Conservation (phyloP, 1,140 invertebrate genomes). For the Tetramorium parvispinum region DNA sequence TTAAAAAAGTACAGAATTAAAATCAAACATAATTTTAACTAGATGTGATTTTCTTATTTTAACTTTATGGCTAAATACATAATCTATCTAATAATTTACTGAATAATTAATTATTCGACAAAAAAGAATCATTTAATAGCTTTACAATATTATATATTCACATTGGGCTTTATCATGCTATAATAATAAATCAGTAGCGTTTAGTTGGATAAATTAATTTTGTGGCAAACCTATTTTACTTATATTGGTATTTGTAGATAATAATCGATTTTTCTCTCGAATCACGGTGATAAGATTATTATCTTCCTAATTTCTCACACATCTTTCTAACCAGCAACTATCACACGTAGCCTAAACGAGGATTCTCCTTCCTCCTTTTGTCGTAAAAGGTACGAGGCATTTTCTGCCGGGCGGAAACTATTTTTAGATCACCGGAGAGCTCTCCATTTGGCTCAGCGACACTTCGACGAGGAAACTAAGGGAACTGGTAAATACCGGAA, state of each 20-base stretch:
- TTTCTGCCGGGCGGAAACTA: constrained; percentile 11
- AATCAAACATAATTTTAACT: not conserved
- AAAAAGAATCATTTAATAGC: not conserved
- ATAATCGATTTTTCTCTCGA: not conserved
- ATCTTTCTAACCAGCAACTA: not conserved
- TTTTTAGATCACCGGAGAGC: constrained; percentile 51
- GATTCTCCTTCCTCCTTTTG: not conserved
- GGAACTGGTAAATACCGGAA: constrained; percentile 46
- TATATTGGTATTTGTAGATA: not conserved
- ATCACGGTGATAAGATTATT: not conserved
- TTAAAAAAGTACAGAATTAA: not conserved
- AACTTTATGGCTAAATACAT: not conserved
- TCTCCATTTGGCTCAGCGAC: constrained; percentile 44
- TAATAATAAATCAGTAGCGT: not conserved
- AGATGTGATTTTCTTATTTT: not conserved
- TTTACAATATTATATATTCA: not conserved
- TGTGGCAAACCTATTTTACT: not conserved
- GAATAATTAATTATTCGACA: not conserved
- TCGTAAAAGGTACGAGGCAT: not conserved
- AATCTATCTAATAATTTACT: not conserved
- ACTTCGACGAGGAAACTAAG: constrained; percentile 17
- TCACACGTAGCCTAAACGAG: not conserved
- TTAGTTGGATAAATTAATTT: not conserved
- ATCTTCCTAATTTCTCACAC: not conserved
- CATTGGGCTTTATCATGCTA: not conserved